Evolutionary conservation across 2,888 invertebrate species (phyloP), one percentile per base, ranked within the genome.

Genomic region (Parapristionchus giblindavisi): DNA sequence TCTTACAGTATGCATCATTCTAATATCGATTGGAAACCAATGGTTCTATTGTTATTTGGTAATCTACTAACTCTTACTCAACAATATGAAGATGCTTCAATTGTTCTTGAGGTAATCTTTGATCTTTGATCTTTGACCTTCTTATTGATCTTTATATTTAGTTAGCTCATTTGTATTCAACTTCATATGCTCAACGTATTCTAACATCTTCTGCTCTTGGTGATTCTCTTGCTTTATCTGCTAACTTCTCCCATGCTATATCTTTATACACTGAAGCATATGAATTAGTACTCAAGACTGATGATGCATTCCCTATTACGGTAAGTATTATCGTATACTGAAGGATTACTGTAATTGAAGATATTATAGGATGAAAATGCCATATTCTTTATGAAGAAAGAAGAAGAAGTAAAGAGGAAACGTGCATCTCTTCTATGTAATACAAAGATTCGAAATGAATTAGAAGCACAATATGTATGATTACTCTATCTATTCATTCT

Each of bases 1-100:
- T 43, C 21, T 63, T 63, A 34, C 36, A 70, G 70, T 52, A 70
- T 70, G 70, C 70, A 70, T 32, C 70, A 70, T 32, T 70, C 70
- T 5, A 70, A 70, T 54, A 51, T 70, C 38, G 24, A 70, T 32
- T 70, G 70, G 70, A 24, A 34, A 29, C 54, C 70, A 21, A 70
- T 70, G 70, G 70, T 70, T 21, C 54, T 70, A 3, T 27, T 27
- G n/a, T 56, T 70, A n/a, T 70, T 70, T n/a, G 70, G 70, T 6
- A 70, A 70, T 43, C 70, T 70, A 11, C 70, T 70, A 17, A 38
- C 70, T 4, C 54, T 70, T 29, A 70, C 70, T 38, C 70, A 70
- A 36, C 70, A 70, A 32, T 70, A 70, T 36, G 70, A 70, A 17
- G 70, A 70, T 27, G 70, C 70, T 14, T 36, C 54, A 4, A 70